A percentile compares a stretch with the other conserved stretches of the same genome.
These are phyloP conservation scores for Aphodius granarius DNA, from an alignment of 2,888 invertebrate genomes.

Conservation along the genomic window DNA sequence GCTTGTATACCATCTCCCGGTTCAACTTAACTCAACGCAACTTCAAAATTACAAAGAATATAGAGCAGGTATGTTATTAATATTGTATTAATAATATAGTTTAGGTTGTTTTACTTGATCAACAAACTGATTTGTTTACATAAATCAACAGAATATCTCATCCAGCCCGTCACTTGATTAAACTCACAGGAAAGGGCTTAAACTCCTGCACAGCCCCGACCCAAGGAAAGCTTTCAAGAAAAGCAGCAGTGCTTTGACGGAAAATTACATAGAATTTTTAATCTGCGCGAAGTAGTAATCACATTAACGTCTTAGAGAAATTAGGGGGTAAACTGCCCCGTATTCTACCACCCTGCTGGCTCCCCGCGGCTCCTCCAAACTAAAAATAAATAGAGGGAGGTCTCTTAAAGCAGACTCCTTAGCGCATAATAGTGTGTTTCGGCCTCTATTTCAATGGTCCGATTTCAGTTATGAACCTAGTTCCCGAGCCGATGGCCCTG, in stretches of 20 bases:
- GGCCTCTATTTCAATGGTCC: not conserved
- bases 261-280: constrained; percentile 25
- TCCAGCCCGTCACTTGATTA: not conserved
- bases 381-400: constrained; percentile 1
- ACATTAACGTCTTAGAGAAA: constrained; percentile 24
- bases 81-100: no score
- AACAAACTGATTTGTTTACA: no score
- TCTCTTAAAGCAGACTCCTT: not conserved
- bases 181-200: not conserved
- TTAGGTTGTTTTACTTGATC: no score
- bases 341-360: not conserved
- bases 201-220: not conserved
- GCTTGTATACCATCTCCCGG: no score
- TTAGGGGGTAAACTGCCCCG: not conserved
- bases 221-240: not conserved
- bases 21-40: no score
- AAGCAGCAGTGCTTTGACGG: constrained; percentile 5
- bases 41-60: no score
- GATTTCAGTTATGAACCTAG: constrained; percentile 1
- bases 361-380: not conserved
- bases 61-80: no score
- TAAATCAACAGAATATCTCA: not conserved
- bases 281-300: constrained; percentile 27
- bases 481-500: not conserved
- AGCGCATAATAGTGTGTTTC: constrained; percentile 5